phyloP scores from a whole-genome alignment of 2,113 vertebrate genomes.

The Embiotoca jacksoni region DNA sequence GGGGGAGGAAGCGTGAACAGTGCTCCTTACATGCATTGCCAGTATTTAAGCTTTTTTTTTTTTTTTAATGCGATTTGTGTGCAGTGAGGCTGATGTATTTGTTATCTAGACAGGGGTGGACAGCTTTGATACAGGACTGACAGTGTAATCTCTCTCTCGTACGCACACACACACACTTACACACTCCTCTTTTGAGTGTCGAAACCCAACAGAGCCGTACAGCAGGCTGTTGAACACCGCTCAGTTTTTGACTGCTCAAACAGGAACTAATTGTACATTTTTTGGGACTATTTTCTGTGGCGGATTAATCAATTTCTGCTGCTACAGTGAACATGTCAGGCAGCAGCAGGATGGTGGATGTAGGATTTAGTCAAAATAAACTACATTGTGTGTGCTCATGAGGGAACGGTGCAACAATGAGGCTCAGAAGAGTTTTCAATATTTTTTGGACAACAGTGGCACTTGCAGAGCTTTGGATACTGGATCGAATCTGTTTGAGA shows the following conservation, averaged over 20 bases:
- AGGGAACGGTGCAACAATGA: no score
- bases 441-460: no score
- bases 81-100: conserved; percentile 48
- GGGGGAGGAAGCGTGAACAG: conserved; percentile 9
- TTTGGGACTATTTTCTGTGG: background rate
- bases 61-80: conserved; percentile 42
- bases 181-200: background rate
- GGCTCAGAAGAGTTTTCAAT: no score
- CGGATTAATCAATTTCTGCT: background rate
- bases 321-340: no score
- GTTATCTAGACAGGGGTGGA: conserved; percentile 38
- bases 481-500: no score
- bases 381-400: no score
- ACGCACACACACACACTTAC: background rate
- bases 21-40: conserved; percentile 2
- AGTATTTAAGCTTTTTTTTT: conserved; percentile 30
- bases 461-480: no score
- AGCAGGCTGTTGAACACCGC: background rate
- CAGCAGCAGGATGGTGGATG: no score
- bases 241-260: background rate
- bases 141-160: conserved; percentile 32
- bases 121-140: conserved; percentile 48
- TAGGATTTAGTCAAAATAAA: no score
- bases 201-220: background rate
- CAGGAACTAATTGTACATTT: background rate